Evolutionary conservation across 1,140 invertebrate genomes (phyloP).

Genomic region (Cotesia typhae): DNA sequence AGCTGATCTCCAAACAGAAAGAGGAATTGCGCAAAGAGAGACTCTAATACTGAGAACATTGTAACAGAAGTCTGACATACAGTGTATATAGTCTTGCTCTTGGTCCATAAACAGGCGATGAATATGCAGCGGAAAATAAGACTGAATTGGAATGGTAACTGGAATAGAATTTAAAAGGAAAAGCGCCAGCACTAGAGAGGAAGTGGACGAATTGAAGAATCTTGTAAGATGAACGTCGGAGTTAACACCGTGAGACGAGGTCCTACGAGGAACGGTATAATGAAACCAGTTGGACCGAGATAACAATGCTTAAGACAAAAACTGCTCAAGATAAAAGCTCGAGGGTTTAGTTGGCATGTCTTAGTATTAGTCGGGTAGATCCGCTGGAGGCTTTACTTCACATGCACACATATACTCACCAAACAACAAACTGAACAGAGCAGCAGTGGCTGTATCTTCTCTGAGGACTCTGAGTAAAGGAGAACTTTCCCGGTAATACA

Average conservation of each 20-base stretch:
- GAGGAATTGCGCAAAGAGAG: not conserved
- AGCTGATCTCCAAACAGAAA: not conserved
- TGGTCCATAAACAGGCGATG: constrained; percentile 24
- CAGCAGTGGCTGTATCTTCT: not conserved
- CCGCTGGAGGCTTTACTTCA: not conserved
- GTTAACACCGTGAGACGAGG: not conserved
- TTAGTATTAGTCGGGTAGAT: not conserved
- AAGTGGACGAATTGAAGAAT: constrained; percentile 22
- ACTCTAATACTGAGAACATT: constrained; percentile 5
- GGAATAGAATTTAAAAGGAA: not conserved
- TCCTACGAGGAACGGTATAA: not conserved
- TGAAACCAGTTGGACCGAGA: not conserved
- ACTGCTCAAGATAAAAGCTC: not conserved
- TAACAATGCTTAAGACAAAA: constrained; percentile 11
- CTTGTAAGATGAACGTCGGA: constrained; percentile 4
- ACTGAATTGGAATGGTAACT: not conserved
- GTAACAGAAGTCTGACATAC: constrained; percentile 20
- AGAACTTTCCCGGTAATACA: constrained; percentile 25
- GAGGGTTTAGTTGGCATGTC: not conserved
- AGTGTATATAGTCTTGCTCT: constrained; percentile 18
- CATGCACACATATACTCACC: too few relatives aligned
- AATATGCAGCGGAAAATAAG: constrained; percentile 29
- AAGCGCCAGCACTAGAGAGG: not conserved
- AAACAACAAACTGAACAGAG: not conserved
- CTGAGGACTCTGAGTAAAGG: too few relatives aligned